Evolutionary conservation across 23 tunicate genomes (phyloP).

Genomic region (Trididemnum nubilum): DNA sequence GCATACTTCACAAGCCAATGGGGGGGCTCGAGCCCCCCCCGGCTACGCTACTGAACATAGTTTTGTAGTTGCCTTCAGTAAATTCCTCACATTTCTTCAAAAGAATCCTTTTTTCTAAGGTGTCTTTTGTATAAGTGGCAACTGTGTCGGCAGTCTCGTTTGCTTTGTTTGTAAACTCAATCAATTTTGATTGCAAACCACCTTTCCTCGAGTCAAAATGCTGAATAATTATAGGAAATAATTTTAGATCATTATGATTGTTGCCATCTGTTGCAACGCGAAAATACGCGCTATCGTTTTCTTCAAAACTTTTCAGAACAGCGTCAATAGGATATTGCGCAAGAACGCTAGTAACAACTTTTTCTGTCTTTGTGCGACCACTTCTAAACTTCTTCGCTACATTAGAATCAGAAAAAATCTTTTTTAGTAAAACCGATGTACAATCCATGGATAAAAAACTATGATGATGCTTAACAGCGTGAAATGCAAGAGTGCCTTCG

Average conservation of each 20-base stretch:
- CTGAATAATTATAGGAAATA: slow-evolving; percentile 37
- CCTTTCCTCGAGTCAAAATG: slow-evolving; percentile 31
- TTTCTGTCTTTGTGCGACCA: slow-evolving; percentile 15
- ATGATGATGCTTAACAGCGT: too few relatives aligned
- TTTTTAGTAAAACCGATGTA: slow-evolving; percentile 23
- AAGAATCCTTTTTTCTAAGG: slow-evolving; percentile 16
- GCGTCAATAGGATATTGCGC: slow-evolving; percentile 43
- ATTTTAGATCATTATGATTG: slow-evolving; percentile 34
- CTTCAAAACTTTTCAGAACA: slow-evolving; percentile 46
- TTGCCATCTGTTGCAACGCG: slow-evolving; percentile 39
- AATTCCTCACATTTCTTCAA: slow-evolving; percentile 24
- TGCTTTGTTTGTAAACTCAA: slow-evolving; percentile 22
- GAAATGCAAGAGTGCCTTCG: too few relatives aligned
- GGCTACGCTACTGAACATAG: too few relatives aligned
- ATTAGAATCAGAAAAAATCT: slow-evolving; percentile 21
- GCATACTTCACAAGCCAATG: too few relatives aligned
- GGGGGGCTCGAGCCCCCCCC: too few relatives aligned
- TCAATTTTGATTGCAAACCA: slow-evolving; percentile 27
- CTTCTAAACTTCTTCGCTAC: slow-evolving; percentile 4
- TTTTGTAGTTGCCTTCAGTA: slow-evolving; percentile 31
- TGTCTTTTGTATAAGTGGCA: slow-evolving; percentile 23
- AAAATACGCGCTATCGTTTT: slow-evolving; percentile 38
- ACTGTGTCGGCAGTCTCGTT: slow-evolving; percentile 30
- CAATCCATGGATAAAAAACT: slow-evolving; percentile 41
- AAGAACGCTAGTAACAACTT: slow-evolving; percentile 4